Evolutionary conservation across 2,797 vertebrate genomes (phyloP), one percentile per base, ranked within the genome.

Genomic region (Lemur catta): DNA sequence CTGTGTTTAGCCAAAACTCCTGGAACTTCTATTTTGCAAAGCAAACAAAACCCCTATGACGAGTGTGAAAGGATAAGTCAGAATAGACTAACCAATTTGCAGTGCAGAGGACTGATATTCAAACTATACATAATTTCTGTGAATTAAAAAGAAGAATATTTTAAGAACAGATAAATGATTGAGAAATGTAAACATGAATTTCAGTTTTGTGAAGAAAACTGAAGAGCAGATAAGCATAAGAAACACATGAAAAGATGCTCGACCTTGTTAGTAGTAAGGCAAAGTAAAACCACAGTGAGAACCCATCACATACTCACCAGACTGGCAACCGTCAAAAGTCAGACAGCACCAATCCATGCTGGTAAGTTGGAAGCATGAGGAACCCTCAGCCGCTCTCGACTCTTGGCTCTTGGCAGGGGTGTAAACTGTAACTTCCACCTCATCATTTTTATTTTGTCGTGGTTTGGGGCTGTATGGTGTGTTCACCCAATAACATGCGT

Each of bases 101-200:
- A 85, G 13, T 38, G 67, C 14, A 63, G 84, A 89, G 43, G 38
- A 30, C 57, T 65, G 18, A 55, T 41, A 38, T n/a, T 67, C 18
- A 63, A 95, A 75, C 91, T 35, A 74, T 11, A 24, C 12, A 69
- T 33, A 67, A 65, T 93, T 91, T 65, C 59, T 79, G 24, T 28
- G 26, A 43, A 72, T 61, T 48, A 61, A 46, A 67, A 43, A 81
- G 30, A 82, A 87, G 33, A 86, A 52, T 84, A 63, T n/a, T 75
- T 85, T 80, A 18, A 57, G 86, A 93, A 22, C 30, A 38, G 33
- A 72, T n/a, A 87, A 89, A 84, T 30, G 17, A 81, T 91, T 35
- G 69, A 52, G 75, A 91, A 59, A 80, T 85, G 9, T 94, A 82
- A 97, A 81, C 38, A 74, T n/a, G 22, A 86, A 88, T 35, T 78